Conservation (phyloP, 1,140 invertebrate genomes). For the Ooceraea biroi region DNA sequence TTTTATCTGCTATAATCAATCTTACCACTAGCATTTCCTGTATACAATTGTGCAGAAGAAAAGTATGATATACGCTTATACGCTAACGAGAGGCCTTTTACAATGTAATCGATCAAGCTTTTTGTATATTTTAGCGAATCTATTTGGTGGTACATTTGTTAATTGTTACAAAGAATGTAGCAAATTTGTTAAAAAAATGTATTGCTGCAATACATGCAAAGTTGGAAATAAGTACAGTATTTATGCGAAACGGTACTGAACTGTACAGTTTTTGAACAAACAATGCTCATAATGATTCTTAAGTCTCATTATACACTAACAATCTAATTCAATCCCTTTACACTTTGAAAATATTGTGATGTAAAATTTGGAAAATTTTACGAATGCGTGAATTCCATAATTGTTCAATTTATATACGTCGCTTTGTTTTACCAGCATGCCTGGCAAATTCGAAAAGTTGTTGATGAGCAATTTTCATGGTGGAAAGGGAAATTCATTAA, state of each 20-base stretch:
- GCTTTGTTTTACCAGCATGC: slow-evolving; percentile 8
- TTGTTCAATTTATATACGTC: background rate
- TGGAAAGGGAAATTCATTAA: slow-evolving; percentile 55
- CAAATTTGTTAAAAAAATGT: slow-evolving; percentile 64
- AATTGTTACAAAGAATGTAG: slow-evolving; percentile 65
- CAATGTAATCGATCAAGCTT: slow-evolving; percentile 4
- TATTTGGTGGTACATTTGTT: slow-evolving; percentile 63
- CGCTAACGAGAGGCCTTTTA: slow-evolving; percentile 49
- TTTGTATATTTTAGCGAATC: slow-evolving; percentile 60
- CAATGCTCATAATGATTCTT: slow-evolving; percentile 50
- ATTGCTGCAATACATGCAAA: slow-evolving; percentile 43
- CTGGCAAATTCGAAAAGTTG: background rate
- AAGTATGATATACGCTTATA: slow-evolving; percentile 45
- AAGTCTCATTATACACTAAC: slow-evolving; percentile 64
- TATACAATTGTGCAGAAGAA: slow-evolving; percentile 8
- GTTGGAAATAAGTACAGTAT: slow-evolving; percentile 46
- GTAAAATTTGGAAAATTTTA: background rate
- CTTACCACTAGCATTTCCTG: slow-evolving; percentile 38
- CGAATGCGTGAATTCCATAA: slow-evolving; percentile 6
- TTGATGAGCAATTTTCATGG: slow-evolving; percentile 39
- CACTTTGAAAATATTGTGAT: slow-evolving; percentile 37
- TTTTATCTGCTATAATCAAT: slow-evolving; percentile 56
- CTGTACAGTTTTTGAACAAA: slow-evolving; percentile 41
- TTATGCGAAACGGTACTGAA: slow-evolving; percentile 40
- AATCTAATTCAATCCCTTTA: slow-evolving; percentile 56